A percentile compares a stretch with the other conserved stretches of the same genome.
phyloP scores from a whole-genome alignment of 1,140 invertebrate species.

The Temnothorax curvispinosus region DNA sequence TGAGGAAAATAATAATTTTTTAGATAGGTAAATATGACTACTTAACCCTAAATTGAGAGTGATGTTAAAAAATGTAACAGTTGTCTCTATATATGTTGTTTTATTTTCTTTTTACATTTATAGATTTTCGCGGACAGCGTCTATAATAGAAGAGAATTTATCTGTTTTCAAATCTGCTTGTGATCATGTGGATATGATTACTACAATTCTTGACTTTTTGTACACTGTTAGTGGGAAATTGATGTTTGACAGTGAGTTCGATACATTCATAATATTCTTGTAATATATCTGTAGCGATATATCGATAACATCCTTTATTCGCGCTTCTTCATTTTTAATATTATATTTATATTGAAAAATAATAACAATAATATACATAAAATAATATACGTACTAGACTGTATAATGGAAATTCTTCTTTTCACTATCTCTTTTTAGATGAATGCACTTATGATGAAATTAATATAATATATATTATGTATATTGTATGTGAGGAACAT shows the following conservation, averaged over 20 bases:
- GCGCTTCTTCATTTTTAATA: background rate
- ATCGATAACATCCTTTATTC: background rate
- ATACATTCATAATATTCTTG: background rate
- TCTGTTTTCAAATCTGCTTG: slow-evolving; percentile 14
- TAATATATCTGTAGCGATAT: background rate
- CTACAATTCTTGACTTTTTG: slow-evolving; percentile 4
- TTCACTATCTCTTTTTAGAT: background rate
- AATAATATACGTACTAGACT: too few species aligned
- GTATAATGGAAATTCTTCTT: background rate
- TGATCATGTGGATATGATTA: slow-evolving; percentile 7
- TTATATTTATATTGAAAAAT: background rate
- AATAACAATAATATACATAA: too few species aligned
- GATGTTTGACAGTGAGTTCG: background rate
- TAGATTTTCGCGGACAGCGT: background rate
- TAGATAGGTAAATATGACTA: background rate
- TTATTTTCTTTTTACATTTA: background rate
- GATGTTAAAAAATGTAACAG: background rate
- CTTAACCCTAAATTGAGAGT: background rate
- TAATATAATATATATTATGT: background rate
- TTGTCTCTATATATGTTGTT: background rate
- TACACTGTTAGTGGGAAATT: background rate
- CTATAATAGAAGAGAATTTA: slow-evolving; percentile 23
- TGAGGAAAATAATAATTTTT: background rate
- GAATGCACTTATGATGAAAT: background rate
- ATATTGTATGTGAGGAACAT: background rate